Conservation (phyloP, 2,888 invertebrate species). For the Cataglyphis altisquamis region DNA sequence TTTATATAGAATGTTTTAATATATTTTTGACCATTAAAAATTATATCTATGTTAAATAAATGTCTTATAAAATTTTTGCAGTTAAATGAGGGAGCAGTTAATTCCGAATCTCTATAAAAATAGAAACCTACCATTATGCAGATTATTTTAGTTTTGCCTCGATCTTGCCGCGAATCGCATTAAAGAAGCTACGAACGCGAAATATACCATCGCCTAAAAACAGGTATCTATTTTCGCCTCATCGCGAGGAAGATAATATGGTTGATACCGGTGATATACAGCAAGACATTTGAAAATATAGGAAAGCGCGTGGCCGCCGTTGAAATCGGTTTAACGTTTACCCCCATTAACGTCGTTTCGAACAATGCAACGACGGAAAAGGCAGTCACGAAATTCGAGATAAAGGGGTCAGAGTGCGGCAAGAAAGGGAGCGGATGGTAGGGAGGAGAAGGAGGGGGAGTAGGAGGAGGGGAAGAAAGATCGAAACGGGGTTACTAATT, state of each 20-base stretch:
- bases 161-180: slow-evolving; percentile 1
- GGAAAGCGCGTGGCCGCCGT: slow-evolving; percentile 40
- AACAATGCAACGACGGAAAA: slow-evolving; percentile 67
- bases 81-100: background rate
- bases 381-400: slow-evolving; percentile 63
- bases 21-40: slow-evolving; percentile 1
- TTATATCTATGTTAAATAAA: background rate
- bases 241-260: background rate
- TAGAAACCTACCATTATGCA: slow-evolving; percentile 1
- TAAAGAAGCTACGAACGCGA: slow-evolving; percentile 11
- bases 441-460: slow-evolving; percentile 61
- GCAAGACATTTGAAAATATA: slow-evolving; percentile 41
- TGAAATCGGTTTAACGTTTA: slow-evolving; percentile 65
- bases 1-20: background rate
- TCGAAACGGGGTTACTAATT: slow-evolving; percentile 85
- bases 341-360: slow-evolving; percentile 52
- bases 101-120: background rate
- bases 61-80: background rate
- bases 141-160: slow-evolving; percentile 15
- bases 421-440: slow-evolving; percentile 53
- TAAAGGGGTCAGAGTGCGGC: slow-evolving; percentile 69
- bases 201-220: slow-evolving; percentile 22
- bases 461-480: slow-evolving; percentile 74
- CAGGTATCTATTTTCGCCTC: slow-evolving; percentile 34
- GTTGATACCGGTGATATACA: slow-evolving; percentile 20